phyloP scores from a whole-genome alignment of 2,797 vertebrate genomes.

The Arnoldichthys spilopterus region DNA sequence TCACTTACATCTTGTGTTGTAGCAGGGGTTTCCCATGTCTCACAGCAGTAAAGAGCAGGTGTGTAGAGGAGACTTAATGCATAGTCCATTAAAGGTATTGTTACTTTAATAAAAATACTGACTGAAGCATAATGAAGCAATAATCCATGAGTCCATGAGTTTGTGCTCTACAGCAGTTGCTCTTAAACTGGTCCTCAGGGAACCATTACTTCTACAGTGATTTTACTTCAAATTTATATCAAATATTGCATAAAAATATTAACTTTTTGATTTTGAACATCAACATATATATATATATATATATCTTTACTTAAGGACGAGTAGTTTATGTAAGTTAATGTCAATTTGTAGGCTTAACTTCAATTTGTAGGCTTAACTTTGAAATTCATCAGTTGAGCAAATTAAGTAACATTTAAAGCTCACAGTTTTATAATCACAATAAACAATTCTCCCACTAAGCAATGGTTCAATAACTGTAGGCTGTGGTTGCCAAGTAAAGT shows the following conservation, averaged over 20 bases:
- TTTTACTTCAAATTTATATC: neutral
- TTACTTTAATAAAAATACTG: neutral
- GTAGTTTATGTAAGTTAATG: too few relatives aligned
- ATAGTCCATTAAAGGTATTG: neutral
- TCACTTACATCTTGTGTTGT: neutral
- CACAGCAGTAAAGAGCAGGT: slow-evolving; percentile 1
- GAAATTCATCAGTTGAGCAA: too few relatives aligned
- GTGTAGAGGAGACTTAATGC: neutral
- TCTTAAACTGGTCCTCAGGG: too few relatives aligned
- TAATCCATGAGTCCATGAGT: too few relatives aligned
- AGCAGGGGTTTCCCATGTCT: neutral
- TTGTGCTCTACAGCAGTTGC: neutral
- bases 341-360: too few relatives aligned
- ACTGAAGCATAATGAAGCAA: too few relatives aligned
- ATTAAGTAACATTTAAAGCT: too few relatives aligned
- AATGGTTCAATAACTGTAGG: too few relatives aligned
- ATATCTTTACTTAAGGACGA: too few relatives aligned
- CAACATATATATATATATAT: too few relatives aligned
- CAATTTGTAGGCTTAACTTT: too few relatives aligned
- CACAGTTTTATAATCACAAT: neutral
- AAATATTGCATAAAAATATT: neutral
- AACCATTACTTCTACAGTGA: neutral
- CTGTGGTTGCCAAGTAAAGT: too few relatives aligned
- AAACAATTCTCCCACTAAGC: neutral
- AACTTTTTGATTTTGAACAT: neutral